These are phyloP conservation scores for Polypedilum pembai DNA, from an alignment of 1,140 invertebrate species.

Conservation along the genomic window DNA sequence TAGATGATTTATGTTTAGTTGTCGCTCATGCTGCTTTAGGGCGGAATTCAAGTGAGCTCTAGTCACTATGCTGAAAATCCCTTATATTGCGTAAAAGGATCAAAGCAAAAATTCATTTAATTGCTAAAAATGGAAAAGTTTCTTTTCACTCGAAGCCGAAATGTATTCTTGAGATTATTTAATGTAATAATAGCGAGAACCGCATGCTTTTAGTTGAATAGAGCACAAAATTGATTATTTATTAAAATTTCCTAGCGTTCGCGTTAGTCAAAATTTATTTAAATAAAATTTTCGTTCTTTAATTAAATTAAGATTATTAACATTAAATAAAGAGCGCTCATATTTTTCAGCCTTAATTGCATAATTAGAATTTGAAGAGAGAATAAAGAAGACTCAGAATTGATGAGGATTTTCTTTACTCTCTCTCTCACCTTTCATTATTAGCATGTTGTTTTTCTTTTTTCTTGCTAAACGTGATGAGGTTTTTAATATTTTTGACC, in stretches of 20 bases:
- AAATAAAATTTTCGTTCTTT: background rate
- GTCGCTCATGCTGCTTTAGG: constrained; percentile 27
- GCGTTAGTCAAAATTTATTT: background rate
- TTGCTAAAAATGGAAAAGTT: background rate
- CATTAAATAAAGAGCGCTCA: background rate
- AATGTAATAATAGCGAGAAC: background rate
- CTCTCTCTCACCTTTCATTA: background rate
- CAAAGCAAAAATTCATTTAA: constrained; percentile 23
- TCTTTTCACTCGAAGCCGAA: background rate
- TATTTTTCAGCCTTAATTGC: constrained; percentile 11
- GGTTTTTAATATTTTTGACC: constrained; percentile 1
- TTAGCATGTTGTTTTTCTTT: background rate
- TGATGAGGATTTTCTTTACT: background rate
- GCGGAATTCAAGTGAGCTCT: constrained; percentile 16
- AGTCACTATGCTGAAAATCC: background rate
- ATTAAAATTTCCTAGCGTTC: background rate
- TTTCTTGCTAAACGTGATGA: background rate
- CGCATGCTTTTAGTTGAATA: background rate
- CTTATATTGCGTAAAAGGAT: constrained; percentile 21
- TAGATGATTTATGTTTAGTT: constrained; percentile 27
- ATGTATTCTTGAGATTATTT: background rate
- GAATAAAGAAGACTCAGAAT: background rate
- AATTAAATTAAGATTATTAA: constrained; percentile 27
- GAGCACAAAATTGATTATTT: constrained; percentile 24
- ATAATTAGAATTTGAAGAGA: constrained; percentile 1